Base-by-base conservation (phyloP, 2,888 invertebrate species). In the Dolichopus griseipennis region DNA sequence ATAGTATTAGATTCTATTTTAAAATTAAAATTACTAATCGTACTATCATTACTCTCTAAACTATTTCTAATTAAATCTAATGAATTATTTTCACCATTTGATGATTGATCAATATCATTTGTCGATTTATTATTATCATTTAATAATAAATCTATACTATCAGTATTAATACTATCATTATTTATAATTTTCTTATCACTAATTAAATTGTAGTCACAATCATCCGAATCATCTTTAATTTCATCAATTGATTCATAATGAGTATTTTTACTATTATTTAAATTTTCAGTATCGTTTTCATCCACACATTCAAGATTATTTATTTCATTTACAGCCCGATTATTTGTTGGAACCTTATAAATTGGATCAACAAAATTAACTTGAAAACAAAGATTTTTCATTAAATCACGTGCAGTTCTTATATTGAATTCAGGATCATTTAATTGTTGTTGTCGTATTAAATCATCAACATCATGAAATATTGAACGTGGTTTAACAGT, bases 311-410 rank as follows among this genome's bases (percentile, higher is more conserved):
- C 71, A 9, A 70, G 70, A 68, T 70, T 67, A 62, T 73, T 71
- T n/a, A 69, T 65, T 8, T 72, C 68, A 34, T 69, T 65, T 9
- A 73, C 72, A 22, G 72, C 70, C n/a, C 73, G 71, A 72, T 81
- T 81, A 71, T 81, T 81, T 65, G 73, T 76, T 20, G 81, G 81
- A 20, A 81, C 77, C 70, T 81, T 81, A 66, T 81, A 81, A 65
- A 80, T 71, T 1, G 76, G 72, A 34, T 74, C 75, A 20, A 76
- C 73, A 68, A 81, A 79, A 22, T 80, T 79, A 9, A 79, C 77
- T 4, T 80, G 80, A 70, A 81, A 81, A 0, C 80, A 78, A 10
- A 81, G 70, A 72, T 76, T 79, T 67, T 79, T 78, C 2, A 80
- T 73, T 69, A 79, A 73, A 1, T 76, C 73, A 37, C 76, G 75